Evolutionary conservation across 1,140 invertebrate genomes (phyloP), one percentile per base, ranked within the genome.

Genomic region (Brachionus calyciflorus): DNA sequence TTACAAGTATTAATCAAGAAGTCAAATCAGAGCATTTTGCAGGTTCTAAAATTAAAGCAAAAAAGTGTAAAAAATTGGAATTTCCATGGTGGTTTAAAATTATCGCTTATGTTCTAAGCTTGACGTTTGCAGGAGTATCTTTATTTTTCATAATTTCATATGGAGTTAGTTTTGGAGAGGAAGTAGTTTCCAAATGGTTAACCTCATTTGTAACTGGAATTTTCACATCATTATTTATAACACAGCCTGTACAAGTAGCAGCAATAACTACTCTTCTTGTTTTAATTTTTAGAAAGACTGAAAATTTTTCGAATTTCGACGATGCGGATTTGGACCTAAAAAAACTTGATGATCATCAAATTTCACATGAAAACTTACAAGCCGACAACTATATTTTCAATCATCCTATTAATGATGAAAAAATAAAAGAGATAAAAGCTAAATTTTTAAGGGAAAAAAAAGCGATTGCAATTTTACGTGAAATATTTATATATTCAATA

Each of bases 121-220:
- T 51, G 7, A 24, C 24, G 5, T 30, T 70, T 51, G 5, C 40
- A 2, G 65, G 17, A 10, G 21, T 70, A 28, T 70, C 14, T 21
- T n/a, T 70, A 14, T 70, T 70, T 70, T 70, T 70, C 40, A 48
- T 70, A 14, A 46, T 70, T 4, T 14, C 17, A 6, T 24, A 70
- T 28, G 65, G 65, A 19, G 85, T 88, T 55, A 82, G 81, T 77
- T 89, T 89, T 81, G 85, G 87, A 37, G 87, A 88, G 73, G 83
- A 86, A 19, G 88, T 87, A 77, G 86, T 85, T 48, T 83, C 84
- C 53, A 86, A 88, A 80, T 89, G 88, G 88, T 84, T 89, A 4
- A 86, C 86, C 0, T 87, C 87, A 2, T 83, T 88, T 77, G 68
- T 88, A 51, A 81, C 88, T 2, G 88, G 87, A 2, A 88, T 88